Conservation (phyloP, 2,113 vertebrate genomes). For the Oceanites oceanicus region DNA sequence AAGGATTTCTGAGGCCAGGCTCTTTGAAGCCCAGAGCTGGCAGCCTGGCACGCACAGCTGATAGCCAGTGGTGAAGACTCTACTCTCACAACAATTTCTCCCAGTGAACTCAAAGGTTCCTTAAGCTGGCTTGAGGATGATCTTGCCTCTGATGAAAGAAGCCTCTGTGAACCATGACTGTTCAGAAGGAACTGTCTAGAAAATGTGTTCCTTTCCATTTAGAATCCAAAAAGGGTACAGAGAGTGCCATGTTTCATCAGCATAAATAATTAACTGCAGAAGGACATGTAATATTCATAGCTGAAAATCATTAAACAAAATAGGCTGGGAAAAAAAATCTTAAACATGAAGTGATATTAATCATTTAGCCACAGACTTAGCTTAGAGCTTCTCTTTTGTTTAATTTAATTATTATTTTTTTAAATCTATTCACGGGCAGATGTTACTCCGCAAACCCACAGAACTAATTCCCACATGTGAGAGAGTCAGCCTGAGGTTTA, state of each 20-base stretch:
- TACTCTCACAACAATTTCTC: neutral
- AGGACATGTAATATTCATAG: conserved; percentile 71
- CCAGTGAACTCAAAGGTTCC: neutral
- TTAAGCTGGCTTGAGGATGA: neutral
- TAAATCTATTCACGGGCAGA: conserved; percentile 40
- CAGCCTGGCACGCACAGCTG: neutral
- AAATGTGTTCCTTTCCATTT: conserved; percentile 31
- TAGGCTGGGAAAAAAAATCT: conserved; percentile 35
- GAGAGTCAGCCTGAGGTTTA: conserved; percentile 26
- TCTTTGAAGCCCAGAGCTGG: conserved; percentile 1
- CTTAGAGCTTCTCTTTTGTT: conserved; percentile 44
- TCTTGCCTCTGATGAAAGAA: neutral
- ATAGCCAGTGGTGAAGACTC: neutral
- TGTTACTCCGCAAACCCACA: conserved; percentile 30
- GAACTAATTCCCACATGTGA: conserved; percentile 10
- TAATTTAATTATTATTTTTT: conserved; percentile 38
- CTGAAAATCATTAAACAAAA: conserved; percentile 69
- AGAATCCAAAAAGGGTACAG: conserved; percentile 46
- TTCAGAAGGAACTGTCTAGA: conserved; percentile 8
- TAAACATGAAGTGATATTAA: conserved; percentile 52
- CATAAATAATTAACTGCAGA: conserved; percentile 74
- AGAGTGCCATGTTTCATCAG: conserved; percentile 55
- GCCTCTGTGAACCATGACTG: neutral
- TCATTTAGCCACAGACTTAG: conserved; percentile 54
- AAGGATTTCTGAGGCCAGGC: neutral